A percentile compares a stretch with the other conserved stretches of the same genome.
phyloP scores from a whole-genome alignment of 2,113 vertebrate species.

The Stegastes partitus region DNA sequence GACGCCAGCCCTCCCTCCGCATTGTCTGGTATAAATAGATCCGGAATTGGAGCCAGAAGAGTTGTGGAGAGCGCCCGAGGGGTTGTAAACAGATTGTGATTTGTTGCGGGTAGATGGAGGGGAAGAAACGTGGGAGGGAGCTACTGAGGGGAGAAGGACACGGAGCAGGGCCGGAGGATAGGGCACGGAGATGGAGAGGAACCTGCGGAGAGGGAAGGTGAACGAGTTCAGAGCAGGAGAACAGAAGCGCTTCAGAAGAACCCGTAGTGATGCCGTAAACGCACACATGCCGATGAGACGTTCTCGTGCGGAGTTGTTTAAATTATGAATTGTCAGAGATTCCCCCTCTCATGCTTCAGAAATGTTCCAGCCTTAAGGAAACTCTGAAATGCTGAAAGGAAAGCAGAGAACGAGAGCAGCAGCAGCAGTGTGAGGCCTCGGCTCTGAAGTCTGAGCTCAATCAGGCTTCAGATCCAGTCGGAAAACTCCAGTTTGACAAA shows the following conservation, averaged over 20 bases:
- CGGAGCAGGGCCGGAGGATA: conserved; percentile 18
- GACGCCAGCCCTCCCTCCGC: conserved; percentile 59
- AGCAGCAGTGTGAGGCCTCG: conserved; percentile 15
- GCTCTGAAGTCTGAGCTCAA: conserved; percentile 13
- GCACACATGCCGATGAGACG: background rate
- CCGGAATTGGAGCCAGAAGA: conserved; percentile 74
- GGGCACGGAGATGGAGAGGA: conserved; percentile 10
- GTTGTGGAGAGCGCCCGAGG: conserved; percentile 72
- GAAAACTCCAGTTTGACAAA: conserved; percentile 14
- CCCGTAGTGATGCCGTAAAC: background rate
- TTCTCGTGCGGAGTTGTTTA: background rate
- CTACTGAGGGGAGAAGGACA: conserved; percentile 7
- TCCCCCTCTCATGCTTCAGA: conserved; percentile 15
- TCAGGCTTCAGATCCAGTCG: conserved; percentile 19
- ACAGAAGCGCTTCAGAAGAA: background rate
- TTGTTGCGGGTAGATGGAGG: conserved; percentile 67
- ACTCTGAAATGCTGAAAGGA: conserved; percentile 4
- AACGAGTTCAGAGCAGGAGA: background rate
- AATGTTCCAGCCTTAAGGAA: conserved; percentile 15
- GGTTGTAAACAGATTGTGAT: conserved; percentile 79
- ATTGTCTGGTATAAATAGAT: conserved; percentile 81
- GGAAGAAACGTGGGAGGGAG: conserved; percentile 53
- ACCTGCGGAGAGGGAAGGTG: conserved; percentile 20
- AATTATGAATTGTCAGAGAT: conserved; percentile 18
- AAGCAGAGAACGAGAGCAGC: background rate